Base-by-base conservation (phyloP, 2,797 vertebrate genomes). In the Poecile montanus region DNA sequence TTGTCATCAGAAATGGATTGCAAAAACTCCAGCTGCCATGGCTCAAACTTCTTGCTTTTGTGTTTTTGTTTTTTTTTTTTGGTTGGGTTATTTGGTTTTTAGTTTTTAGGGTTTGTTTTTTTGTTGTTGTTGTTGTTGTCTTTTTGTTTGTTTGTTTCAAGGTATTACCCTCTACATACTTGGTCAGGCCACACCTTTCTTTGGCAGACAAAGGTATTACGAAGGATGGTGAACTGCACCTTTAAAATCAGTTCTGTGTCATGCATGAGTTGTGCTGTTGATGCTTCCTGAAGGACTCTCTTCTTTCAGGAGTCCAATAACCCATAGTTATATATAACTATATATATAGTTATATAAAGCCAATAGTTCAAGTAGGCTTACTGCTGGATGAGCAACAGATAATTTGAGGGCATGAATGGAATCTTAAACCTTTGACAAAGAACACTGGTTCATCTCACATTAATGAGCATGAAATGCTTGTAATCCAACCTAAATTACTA, bases 231-330 rank as follows among this genome's bases (percentile, higher is more conserved):
- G 16, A 93, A 80, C 32, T 18, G 18, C 44, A 89, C 38, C 29
- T 81, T 74, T 81, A 75, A 80, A 29, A 81, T 32, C 25, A 75
- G 36, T 63, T 78, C 36, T 30, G 57, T 3, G 12, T 54, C 42
- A 42, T 0, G 0, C 13, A 10, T 0, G 0, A 67, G n/a, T 34
- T 75, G n/a, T 13, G 30, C 32, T 73, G 29, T 26, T 70, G 26
- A 73, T 40, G 47, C 8, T 23, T 71, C 26, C 81, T 62, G 29
- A 76, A 89, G 38, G 34, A 77, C 9, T 36, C 21, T 30, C 4
- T 38, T 44, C 53, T 65, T 62, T 81, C 21, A 67, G 26, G 5
- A 62, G 29, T 62, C 17, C 0, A 0, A 36, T 40, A 90, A 87
- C 6, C 53, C 12, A 40, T 13, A 40, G 38, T 40, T 40, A 40